Evolutionary conservation across 2,797 vertebrate species (phyloP), one percentile per base, ranked within the genome.

Genomic region (Anisognathus igniventris): DNA sequence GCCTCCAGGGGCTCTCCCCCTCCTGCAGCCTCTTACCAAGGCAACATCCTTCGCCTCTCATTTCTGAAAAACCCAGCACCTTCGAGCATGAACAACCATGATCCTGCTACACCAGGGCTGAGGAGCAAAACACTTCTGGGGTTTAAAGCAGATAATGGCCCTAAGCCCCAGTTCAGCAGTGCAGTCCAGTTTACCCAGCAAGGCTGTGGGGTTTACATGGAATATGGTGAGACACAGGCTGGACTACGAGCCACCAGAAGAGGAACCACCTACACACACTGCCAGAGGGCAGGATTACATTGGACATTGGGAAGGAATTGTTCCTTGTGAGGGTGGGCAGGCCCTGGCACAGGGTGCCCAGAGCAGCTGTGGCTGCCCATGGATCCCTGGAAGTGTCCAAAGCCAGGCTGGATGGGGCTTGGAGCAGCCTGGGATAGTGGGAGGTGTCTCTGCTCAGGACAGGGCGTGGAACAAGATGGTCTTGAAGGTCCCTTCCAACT

Each of bases 51-150:
- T 71, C 3, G 0, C 10, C 28, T 81, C 42, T 65, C 9, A 21
- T 24, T 61, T 61, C 81, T 35, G 40, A 64, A 67, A 77, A 57
- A 27, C 7, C 4, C 21, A 3, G 22, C 35, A 44, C 19, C 58
- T 65, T 8, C 0, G 0, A 71, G 68, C n/a, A 48, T 3, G 19
- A 91, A 47, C 1, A 0, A 9, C 31, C 30, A 3, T 0, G 30
- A 23, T 40, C 20, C 30, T 19, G 37, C 60, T 40, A n/a, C 2
- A 3, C 12, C 66, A 67, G 35, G 27, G n/a, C 54, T 30, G 57
- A 88, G 33, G 30, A 66, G 37, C 39, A 54, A 54, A 88, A 45
- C 8, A 17, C 2, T 33, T 28, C 12, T 35, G 72, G 54, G 33
- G 27, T 18, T 61, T 17, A 71, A 80, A 71, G 27, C 6, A 30